Evolutionary conservation across 2,797 vertebrate genomes (phyloP), one percentile per base, ranked within the genome.

Genomic region (Bucorvus abyssinicus): DNA sequence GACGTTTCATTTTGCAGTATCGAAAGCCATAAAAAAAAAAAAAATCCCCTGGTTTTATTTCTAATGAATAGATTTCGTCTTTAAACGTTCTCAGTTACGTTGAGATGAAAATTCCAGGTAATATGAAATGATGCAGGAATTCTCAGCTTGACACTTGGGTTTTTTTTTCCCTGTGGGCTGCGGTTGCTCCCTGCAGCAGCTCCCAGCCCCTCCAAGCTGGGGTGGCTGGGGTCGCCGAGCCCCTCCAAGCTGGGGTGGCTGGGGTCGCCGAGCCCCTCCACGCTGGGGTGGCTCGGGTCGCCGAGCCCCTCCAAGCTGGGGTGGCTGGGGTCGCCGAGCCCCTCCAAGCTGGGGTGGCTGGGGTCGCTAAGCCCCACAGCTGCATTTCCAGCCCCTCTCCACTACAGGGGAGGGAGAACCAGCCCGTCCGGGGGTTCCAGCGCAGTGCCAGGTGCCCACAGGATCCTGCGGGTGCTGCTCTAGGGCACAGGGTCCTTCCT

Each of bases 81-180:
- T 52, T 21, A 7, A 7, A 69, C n/a, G 10, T 36, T 59, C 53
- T 34, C 49, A 1, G 27, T n/a, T n/a, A 23, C 9, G 32, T 27
- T 27, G 69, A 53, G 63, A 27, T 45, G 12, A 42, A 30, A 74
- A 22, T 15, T 24, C 7, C 0, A 7, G 27, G 2, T 67, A 4
- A 6, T 2, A 5, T 1, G 19, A 53, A 61, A 29, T 3, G 14
- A 8, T 29, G 1, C 0, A 15, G 23, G 64, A 57, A 14, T 40
- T 74, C 34, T 44, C 55, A 57, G 68, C 21, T 6, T 34, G 7
- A 17, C 32, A 1, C 1, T 8, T 34, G 45, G 8, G 50, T 7
- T 45, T 52, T 27, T 29, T 32, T 64, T 10, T 2, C 49, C 7
- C 0, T 1, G 7, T 3, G 29, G 26, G 44, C 27, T 22, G 30